phyloP scores from a whole-genome alignment of 2,888 invertebrate genomes.

The Caenorhabditis panamensis region DNA sequence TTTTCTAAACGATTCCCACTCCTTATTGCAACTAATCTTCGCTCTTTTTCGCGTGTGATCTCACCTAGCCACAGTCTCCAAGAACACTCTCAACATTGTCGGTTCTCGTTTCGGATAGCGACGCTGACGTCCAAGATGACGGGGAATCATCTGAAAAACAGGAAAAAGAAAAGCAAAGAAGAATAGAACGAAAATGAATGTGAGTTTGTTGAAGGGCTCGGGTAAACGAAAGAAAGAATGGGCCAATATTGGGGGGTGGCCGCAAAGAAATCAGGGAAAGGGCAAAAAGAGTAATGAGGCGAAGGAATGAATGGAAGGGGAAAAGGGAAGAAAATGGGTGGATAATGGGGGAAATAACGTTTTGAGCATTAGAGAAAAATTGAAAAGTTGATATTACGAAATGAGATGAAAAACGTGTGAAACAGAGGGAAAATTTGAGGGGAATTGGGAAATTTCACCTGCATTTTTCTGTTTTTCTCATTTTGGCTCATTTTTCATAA shows the following conservation, averaged over 20 bases:
- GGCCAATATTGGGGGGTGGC: too few species aligned
- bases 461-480: too few species aligned
- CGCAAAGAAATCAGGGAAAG: slow-evolving; percentile 3
- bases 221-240: too few species aligned
- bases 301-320: not conserved
- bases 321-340: not conserved
- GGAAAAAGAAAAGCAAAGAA: too few species aligned
- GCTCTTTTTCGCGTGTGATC: not conserved
- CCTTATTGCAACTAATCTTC: not conserved
- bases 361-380: too few species aligned
- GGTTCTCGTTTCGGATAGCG: not conserved
- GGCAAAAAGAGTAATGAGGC: slow-evolving; percentile 32
- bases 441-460: too few species aligned
- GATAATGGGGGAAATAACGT: too few species aligned
- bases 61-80: slow-evolving; percentile 34
- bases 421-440: too few species aligned
- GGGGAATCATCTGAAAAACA: slow-evolving; percentile 1
- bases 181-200: not conserved
- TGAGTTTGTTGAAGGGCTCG: not conserved
- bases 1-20: too few species aligned
- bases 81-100: slow-evolving; percentile 16
- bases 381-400: too few species aligned
- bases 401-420: too few species aligned
- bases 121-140: slow-evolving; percentile 4
- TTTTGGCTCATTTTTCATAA: too few species aligned